Percentiles rank a stretch among this genome's conserved stretches.
phyloP scores from a whole-genome alignment of 2,113 vertebrate genomes.

The Strigops habroptila region DNA sequence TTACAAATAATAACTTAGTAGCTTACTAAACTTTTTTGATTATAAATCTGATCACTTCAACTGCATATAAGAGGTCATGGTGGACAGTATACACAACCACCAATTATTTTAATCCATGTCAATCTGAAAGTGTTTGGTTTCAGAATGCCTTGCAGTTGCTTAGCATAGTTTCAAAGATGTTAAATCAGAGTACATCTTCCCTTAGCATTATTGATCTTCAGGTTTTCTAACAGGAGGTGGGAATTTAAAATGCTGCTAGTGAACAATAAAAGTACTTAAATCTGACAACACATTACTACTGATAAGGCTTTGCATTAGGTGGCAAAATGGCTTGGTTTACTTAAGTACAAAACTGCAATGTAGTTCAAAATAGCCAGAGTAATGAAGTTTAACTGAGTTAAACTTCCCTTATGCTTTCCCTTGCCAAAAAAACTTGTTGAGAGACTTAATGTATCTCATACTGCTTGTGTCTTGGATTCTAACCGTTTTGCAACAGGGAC shows the following conservation, averaged over 20 bases:
- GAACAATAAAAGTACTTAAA: not conserved
- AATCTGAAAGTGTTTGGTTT: not conserved
- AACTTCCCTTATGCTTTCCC: not conserved
- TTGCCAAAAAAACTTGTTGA: not conserved
- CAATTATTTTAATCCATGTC: not conserved
- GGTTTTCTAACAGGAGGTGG: conserved; percentile 1
- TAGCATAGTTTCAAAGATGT: not conserved
- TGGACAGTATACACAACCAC: not conserved
- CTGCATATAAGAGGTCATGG: not conserved
- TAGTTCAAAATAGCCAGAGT: not conserved
- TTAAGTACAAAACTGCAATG: not conserved
- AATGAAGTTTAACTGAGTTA: not conserved
- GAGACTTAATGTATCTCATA: not conserved
- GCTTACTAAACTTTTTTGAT: not conserved
- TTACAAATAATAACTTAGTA: not conserved
- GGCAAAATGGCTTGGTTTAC: not conserved
- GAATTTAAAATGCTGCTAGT: conserved; percentile 5
- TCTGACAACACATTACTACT: not conserved
- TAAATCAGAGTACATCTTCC: not conserved
- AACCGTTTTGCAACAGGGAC: not conserved
- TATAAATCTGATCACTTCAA: not conserved
- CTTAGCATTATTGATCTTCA: conserved; percentile 14
- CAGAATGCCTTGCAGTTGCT: not conserved
- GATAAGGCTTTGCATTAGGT: not conserved
- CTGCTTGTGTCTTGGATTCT: not conserved